A percentile compares a stretch with the other conserved stretches of the same genome.
These are phyloP conservation scores for Zeus faber DNA, from an alignment of 2,113 vertebrate species.

Conservation along the genomic window DNA sequence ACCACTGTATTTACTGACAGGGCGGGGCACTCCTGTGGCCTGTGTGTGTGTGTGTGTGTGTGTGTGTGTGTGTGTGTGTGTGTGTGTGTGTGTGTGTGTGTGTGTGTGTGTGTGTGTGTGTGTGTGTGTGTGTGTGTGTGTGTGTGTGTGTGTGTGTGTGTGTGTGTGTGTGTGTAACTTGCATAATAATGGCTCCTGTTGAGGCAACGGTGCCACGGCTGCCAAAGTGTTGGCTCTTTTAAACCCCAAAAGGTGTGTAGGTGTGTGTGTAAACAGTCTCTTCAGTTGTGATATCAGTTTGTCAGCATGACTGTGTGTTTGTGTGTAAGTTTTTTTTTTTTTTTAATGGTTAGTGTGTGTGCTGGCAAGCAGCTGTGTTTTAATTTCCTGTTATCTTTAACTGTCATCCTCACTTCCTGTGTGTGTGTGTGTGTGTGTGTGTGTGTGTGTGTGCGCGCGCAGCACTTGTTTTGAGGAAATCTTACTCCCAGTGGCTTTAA, in stretches of 20 bases:
- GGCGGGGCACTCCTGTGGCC: background rate
- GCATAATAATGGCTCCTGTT: no score
- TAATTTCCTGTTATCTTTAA: no score
- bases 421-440: background rate
- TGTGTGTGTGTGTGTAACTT: background rate
- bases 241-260: background rate
- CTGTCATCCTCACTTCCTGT: background rate
- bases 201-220: background rate
- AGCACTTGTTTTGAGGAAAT: background rate
- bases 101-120: no score
- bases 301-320: no score
- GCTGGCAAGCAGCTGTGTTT: background rate
- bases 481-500: no score
- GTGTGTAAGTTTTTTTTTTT: no score
- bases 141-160: constrained; percentile 1
- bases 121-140: no score
- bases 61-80: constrained; percentile 1
- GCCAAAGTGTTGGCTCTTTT: background rate
- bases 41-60: background rate
- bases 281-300: no score
- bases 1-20: no score
- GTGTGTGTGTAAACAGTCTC: no score
- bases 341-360: no score
- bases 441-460: background rate
- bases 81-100: background rate